Percentiles rank a stretch among this genome's conserved stretches.
These are phyloP conservation scores for Nebria brevicollis DNA, from an alignment of 2,888 invertebrate species.

Conservation along the genomic window DNA sequence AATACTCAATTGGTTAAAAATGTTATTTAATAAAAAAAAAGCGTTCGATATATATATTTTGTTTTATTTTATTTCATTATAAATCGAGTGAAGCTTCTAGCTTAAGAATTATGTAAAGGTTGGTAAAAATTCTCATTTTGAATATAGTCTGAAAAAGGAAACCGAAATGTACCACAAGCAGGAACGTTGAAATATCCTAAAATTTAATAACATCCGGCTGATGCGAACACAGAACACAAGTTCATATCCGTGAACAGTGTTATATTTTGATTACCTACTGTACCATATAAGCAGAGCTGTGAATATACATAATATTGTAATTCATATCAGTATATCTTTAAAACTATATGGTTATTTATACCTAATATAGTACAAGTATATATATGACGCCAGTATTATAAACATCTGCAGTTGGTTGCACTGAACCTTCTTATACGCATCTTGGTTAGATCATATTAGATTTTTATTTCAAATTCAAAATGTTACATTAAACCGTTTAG, in stretches of 20 bases:
- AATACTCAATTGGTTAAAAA: neutral
- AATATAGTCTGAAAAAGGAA: neutral
- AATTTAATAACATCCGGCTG: neutral
- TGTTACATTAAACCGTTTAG: no score
- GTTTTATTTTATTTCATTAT: neutral
- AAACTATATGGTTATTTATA: no score
- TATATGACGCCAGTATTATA: no score
- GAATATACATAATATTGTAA: no score
- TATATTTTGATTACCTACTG: neutral
- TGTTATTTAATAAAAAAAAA: neutral
- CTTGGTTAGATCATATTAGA: no score
- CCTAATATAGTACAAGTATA: no score
- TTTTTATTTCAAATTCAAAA: no score
- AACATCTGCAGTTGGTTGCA: no score
- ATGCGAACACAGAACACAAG: neutral
- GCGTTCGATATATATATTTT: neutral
- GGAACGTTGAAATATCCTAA: neutral
- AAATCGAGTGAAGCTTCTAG: neutral
- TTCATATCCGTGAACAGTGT: neutral
- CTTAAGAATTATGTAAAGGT: neutral
- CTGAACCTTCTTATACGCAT: no score
- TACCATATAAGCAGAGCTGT: neutral
- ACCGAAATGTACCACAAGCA: neutral
- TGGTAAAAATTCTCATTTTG: neutral
- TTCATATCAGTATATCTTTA: no score